A percentile compares a stretch with the other conserved stretches of the same genome.
Conservation (phyloP, 1,140 invertebrate genomes). For the Eurosta solidaginis region DNA sequence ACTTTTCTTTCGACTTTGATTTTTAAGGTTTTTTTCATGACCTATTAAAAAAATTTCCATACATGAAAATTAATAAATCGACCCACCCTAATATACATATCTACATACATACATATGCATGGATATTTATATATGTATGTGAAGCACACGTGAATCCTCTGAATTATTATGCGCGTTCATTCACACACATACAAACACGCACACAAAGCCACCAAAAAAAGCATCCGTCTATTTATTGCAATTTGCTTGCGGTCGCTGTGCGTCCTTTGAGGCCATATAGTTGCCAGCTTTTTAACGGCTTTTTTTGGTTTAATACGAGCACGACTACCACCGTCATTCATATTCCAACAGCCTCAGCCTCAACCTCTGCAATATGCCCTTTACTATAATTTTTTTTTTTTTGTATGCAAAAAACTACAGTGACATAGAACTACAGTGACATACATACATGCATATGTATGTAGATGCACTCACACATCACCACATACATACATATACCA, state of each 20-base stretch:
- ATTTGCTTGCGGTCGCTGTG: background rate
- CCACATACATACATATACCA: background rate
- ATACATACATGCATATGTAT: background rate
- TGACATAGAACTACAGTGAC: too few relatives aligned
- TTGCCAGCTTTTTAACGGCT: constrained; percentile 20
- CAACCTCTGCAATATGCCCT: background rate
- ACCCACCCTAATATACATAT: background rate
- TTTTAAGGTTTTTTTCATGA: too few relatives aligned
- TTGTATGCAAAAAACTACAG: too few relatives aligned
- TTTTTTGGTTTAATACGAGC: constrained; percentile 12
- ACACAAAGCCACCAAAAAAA: background rate
- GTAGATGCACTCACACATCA: background rate
- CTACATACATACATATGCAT: background rate
- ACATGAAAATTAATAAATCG: too few relatives aligned
- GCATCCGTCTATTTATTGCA: background rate
- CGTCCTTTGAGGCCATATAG: background rate
- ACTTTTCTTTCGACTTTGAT: too few relatives aligned
- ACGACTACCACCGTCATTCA: background rate
- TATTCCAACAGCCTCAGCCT: background rate
- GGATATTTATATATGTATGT: too few relatives aligned
- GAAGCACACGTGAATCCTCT: background rate
- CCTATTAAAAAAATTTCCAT: too few relatives aligned
- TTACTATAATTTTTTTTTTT: background rate
- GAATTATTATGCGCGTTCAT: background rate
- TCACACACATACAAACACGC: background rate